These are phyloP conservation scores for Natrix natrix DNA, from an alignment of 2,797 vertebrate genomes.

Conservation along the genomic window DNA sequence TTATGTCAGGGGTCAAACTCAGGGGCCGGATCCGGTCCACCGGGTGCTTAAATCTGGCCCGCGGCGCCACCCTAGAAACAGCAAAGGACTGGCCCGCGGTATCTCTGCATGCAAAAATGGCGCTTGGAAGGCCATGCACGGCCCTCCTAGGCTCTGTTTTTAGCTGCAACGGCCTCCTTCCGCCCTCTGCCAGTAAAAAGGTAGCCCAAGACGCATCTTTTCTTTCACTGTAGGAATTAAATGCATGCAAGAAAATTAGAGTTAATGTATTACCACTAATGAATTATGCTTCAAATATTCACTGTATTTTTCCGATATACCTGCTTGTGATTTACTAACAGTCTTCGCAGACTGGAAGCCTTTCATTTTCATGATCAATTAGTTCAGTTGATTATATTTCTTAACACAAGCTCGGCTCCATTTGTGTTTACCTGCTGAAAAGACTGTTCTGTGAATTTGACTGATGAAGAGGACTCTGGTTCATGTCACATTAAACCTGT, in stretches of 20 bases:
- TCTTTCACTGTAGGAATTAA: background rate
- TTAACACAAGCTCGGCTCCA: background rate
- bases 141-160: too few relatives aligned
- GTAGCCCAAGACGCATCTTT: background rate
- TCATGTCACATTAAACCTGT: background rate
- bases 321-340: background rate
- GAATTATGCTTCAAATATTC: background rate
- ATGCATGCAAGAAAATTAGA: background rate
- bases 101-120: too few relatives aligned
- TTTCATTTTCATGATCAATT: background rate
- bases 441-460: background rate
- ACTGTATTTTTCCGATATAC: background rate
- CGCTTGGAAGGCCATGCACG: too few relatives aligned
- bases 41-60: too few relatives aligned
- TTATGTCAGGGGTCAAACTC: background rate
- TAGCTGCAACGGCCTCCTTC: too few relatives aligned
- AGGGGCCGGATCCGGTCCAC: too few relatives aligned
- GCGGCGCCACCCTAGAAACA: too few relatives aligned
- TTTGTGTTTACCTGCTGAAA: background rate
- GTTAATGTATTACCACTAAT: background rate
- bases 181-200: too few relatives aligned
- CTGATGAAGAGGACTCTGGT: background rate
- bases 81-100: too few relatives aligned
- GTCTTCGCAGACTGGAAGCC: background rate
- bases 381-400: background rate